Evolutionary conservation across 2,888 invertebrate species (phyloP), one percentile per base, ranked within the genome.

Genomic region (Megamerina dolium): DNA sequence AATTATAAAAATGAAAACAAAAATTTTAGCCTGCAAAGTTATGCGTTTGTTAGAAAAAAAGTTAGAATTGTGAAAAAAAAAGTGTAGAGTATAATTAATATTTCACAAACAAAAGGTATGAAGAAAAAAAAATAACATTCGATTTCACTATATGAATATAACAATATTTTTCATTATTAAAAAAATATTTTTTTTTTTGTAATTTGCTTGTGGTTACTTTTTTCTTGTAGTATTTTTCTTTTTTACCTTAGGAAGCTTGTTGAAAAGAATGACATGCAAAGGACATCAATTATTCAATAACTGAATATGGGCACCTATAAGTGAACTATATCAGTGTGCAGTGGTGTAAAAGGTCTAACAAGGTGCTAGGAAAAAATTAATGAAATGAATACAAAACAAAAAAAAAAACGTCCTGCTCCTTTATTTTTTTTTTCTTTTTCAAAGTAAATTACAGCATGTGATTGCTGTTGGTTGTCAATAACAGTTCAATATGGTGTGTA

Each of bases 71-170:
- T 10, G 12, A 13, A 34, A 34, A 18, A 26, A 27, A 27, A 4
- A 5, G 10, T 27, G 13, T 27, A 27, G 13, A 37, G 54, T 53
- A 54, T 60, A 58, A 58, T 58, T 58, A 56, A 53, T 52, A 53
- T 59, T 58, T 59, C 58, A 52, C 45, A 53, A 58, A 50, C 48
- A 46, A 50, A 59, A 56, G 55, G 53, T 43, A 58, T 58, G 55
- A 56, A 54, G 54, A 54, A 56, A 43, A 29, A 10, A 27, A 27
- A 3, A 27, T 27, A n/a, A n/a, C 13, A 3, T 27, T 27, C 27
- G 13, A 10, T n/a, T n/a, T n/a, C n/a, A n/a, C n/a, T n/a, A n/a
- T n/a, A n/a, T n/a, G n/a, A n/a, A n/a, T n/a, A n/a, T n/a, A n/a
- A n/a, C n/a, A n/a, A n/a, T n/a, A n/a, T n/a, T n/a, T n/a, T n/a